A percentile compares a stretch with the other conserved stretches of the same genome.
phyloP scores from a whole-genome alignment of 2,797 vertebrate species.

The Pantherophis vulpinus region DNA sequence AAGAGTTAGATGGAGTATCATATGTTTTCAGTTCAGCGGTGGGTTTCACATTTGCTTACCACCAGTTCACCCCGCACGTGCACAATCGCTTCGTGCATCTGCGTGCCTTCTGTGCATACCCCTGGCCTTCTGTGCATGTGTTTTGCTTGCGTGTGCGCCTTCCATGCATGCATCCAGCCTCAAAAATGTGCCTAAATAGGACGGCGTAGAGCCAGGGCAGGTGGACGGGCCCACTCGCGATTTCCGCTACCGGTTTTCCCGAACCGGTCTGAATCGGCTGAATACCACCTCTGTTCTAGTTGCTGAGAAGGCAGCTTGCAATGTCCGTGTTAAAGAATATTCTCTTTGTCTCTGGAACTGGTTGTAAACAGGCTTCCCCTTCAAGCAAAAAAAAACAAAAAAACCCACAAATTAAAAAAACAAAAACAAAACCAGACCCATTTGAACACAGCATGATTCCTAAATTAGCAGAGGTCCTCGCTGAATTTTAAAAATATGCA shows the following conservation, averaged over 20 bases:
- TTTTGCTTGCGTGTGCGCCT: rapidly evolving
- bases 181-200: too few species aligned
- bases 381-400: background rate
- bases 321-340: background rate
- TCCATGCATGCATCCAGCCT: too few species aligned
- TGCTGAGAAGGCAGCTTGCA: background rate
- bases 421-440: background rate
- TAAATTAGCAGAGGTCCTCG: background rate
- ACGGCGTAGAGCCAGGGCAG: too few species aligned
- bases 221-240: too few species aligned
- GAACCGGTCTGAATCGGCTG: too few species aligned
- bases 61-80: too few species aligned
- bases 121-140: too few species aligned
- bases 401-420: background rate
- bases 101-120: too few species aligned
- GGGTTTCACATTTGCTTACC: too few species aligned
- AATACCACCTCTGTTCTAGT: too few species aligned
- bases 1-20: background rate
- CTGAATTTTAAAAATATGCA: background rate
- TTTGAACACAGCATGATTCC: background rate
- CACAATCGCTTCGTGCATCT: too few species aligned
- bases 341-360: background rate
- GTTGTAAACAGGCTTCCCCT: background rate
- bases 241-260: too few species aligned
- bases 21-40: background rate